Percentiles rank a stretch among this genome's conserved stretches.
Conservation (phyloP, 2,113 vertebrate genomes). For the Chrysemys picta region DNA sequence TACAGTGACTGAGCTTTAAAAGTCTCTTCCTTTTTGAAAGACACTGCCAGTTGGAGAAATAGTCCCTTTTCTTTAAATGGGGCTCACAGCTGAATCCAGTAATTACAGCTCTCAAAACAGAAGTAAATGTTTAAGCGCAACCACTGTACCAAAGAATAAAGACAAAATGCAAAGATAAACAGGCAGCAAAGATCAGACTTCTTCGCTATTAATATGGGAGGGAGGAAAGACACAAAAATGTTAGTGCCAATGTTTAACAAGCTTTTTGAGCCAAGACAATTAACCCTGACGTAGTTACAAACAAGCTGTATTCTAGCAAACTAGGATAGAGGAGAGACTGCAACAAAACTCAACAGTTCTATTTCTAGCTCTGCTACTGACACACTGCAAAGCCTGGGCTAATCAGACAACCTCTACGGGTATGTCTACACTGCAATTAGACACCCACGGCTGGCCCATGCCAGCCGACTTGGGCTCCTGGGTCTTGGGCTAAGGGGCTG, state of each 20-base stretch:
- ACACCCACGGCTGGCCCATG: neutral
- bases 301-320: neutral
- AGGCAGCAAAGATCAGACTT: neutral
- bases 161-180: neutral
- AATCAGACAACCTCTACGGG: neutral
- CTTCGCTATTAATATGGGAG: neutral
- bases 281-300: neutral
- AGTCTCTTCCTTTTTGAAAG: slow-evolving; percentile 19
- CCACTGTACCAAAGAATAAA: neutral
- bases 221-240: neutral
- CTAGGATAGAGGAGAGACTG: neutral
- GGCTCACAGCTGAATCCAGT: slow-evolving; percentile 1
- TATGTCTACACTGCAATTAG: neutral
- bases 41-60: neutral
- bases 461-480: neutral
- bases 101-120: slow-evolving; percentile 1
- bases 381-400: accelerated
- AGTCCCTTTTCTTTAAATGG: neutral
- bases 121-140: neutral
- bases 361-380: neutral
- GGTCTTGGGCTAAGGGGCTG: neutral
- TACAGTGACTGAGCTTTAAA: neutral
- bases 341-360: neutral
- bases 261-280: neutral
- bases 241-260: neutral